phyloP scores from a whole-genome alignment of 1,140 invertebrate species.

The Galendromus occidentalis region DNA sequence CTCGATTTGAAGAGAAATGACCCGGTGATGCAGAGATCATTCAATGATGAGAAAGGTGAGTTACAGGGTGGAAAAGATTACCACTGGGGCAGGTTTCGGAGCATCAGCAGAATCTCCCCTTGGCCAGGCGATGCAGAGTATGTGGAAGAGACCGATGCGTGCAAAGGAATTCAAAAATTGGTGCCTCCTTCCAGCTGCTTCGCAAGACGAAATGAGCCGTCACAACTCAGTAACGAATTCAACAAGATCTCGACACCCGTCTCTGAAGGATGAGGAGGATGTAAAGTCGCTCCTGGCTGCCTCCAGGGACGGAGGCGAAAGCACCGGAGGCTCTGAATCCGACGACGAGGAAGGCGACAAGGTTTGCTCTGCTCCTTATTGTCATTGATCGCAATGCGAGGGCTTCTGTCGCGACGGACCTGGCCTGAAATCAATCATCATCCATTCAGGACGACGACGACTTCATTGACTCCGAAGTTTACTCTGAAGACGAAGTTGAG shows the following conservation, averaged over 20 bases:
- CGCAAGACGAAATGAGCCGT: slow-evolving; percentile 7
- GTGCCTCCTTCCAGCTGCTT: slow-evolving; percentile 1
- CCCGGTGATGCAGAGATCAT: background rate
- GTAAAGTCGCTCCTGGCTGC: background rate
- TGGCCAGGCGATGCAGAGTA: too few relatives aligned
- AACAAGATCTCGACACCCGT: background rate
- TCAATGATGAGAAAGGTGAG: slow-evolving; percentile 1
- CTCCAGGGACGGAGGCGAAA: background rate
- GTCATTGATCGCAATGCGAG: too few relatives aligned
- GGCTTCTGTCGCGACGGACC: too few relatives aligned
- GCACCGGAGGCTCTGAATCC: background rate
- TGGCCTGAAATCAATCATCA: too few relatives aligned
- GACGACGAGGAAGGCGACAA: background rate
- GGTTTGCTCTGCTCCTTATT: too few relatives aligned
- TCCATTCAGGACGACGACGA: background rate
- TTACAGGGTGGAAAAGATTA: too few relatives aligned
- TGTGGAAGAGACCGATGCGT: too few relatives aligned
- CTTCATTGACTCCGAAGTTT: background rate
- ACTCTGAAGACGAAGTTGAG: slow-evolving; percentile 5
- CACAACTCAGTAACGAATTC: slow-evolving; percentile 2
- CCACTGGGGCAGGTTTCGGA: too few relatives aligned
- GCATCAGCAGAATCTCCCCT: too few relatives aligned
- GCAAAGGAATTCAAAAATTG: background rate
- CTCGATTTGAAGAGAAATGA: background rate
- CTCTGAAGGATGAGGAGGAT: background rate